Base-by-base conservation (phyloP, 2,888 invertebrate genomes). In the Catonia carolina region DNA sequence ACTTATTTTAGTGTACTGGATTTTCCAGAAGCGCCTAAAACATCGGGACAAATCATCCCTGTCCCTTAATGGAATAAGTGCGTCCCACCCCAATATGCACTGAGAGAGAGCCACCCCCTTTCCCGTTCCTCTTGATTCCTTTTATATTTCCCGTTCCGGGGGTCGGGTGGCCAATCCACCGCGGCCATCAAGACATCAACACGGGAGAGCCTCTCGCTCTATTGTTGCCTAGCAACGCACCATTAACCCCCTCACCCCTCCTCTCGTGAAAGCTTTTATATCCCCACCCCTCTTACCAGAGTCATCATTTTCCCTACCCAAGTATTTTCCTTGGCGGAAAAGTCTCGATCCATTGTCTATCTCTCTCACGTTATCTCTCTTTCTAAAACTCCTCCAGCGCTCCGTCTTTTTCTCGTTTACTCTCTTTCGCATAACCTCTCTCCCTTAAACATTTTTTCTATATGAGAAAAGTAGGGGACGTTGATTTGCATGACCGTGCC, bases 171-270 rank as follows among this genome's bases (percentile, higher is more conserved):
- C 66, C 63, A 67, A 65, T 35, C 52, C 70, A 70, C 69, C 70
- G 69, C 37, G 22, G 23, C 51, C 57, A 53, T 53, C 57, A 57
- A 57, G 57, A 57, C 57, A 57, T 57, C 57, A 56, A 42, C 41
- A 42, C 45, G 45, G 45, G 23, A 45, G 45, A 45, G 63, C 69
- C 67, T 71, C 70, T 71, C 68, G 69, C 68, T 68, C 68, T 63
- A 67, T 70, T 71, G 72, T 73, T 72, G 63, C 67, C 68, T 70
- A 71, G 72, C 72, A 72, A 72, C 70, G 68, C 65, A 66, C 67
- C 69, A 69, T 68, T 68, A 69, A 68, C 69, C 70, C 61, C 60
- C 47, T n/a, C 59, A 55, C 50, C 53, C 56, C 58, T 56, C 58
- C 37, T 53, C 60, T 61, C 60, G 35, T 41, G 59, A 45, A 27